Evolutionary conservation across 2,113 vertebrate genomes (phyloP), one percentile per base, ranked within the genome.

Genomic region (Seriola dumerili): DNA sequence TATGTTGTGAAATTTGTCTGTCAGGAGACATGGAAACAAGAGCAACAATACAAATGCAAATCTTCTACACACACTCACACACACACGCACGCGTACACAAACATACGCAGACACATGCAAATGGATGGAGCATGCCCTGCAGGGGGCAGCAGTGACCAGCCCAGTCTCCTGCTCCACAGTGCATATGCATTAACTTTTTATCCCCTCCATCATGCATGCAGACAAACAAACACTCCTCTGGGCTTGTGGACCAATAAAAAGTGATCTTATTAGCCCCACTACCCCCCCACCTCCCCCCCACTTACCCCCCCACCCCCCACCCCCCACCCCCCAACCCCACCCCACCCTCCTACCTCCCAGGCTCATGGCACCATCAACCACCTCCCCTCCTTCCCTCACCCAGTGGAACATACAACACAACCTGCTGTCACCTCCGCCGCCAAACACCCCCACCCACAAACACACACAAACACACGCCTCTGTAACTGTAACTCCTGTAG

Each of bases 111-210:
- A 67, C 42, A 5, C 13, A 16, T 8, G 74, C 40, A 71, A 32
- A 72, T 0, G n/a, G 10, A 66, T 54, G 38, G 32, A 69, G 32
- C 46, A 78, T 70, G 80, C 77, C 93, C 94, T 95, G 93, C 87
- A 93, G 94, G 91, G 93, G 94, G 94, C 94, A 95, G 93, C 90
- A 95, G 90, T 86, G 86, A 88, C 92, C 92, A 94, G 81, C 78
- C 78, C 78, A 91, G 83, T 80, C 80, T 83, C 42, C 46, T 34
- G 63, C 73, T 79, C 86, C 75, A 42, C 68, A 40, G 63, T 77
- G 76, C 84, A 48, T 81, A 71, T 84, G 84, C 89, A 91, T 92
- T 87, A 86, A 86, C 84, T 87, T 91, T 91, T 88, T 89, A 88
- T 92, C 87, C 90, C 85, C 70, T 91, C 88, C 84, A 94, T 94